Conservation (phyloP, 2,888 invertebrate genomes). For the Lithophane semibrunnea region DNA sequence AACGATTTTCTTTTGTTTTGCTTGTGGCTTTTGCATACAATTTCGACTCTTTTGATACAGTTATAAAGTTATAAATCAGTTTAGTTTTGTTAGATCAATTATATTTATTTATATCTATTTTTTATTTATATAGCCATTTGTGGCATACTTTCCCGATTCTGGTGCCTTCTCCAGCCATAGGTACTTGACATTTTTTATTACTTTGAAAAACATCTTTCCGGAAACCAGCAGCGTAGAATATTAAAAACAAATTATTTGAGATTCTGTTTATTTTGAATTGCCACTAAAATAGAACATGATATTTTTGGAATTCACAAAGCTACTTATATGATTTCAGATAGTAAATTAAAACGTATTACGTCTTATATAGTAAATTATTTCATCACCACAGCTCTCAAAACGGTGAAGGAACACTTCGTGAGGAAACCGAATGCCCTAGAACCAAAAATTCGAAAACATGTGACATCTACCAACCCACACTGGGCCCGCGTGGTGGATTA, state of each 20-base stretch:
- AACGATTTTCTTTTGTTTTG: slow-evolving; percentile 18
- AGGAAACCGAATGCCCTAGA: too few species aligned
- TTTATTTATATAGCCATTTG: background rate
- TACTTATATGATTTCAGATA: background rate
- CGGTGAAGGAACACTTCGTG: too few species aligned
- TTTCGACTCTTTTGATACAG: background rate
- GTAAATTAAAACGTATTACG: background rate
- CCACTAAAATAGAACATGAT: background rate
- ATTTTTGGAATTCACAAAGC: background rate
- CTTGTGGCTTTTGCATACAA: background rate
- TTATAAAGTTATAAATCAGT: background rate
- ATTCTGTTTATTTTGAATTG: too few species aligned
- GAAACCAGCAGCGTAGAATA: background rate
- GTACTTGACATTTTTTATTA: too few species aligned
- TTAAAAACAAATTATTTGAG: background rate
- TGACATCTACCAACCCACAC: too few species aligned
- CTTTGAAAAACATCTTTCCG: too few species aligned
- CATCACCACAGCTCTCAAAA: too few species aligned
- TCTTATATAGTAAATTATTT: too few species aligned
- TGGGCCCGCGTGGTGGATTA: too few species aligned
- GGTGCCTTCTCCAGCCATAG: background rate
- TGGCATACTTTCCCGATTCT: background rate
- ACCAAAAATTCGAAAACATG: too few species aligned
- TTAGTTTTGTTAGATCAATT: background rate
- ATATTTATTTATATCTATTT: background rate